Evolutionary conservation across 2,113 vertebrate species (phyloP).

Genomic region (Dicaeum eximium): DNA sequence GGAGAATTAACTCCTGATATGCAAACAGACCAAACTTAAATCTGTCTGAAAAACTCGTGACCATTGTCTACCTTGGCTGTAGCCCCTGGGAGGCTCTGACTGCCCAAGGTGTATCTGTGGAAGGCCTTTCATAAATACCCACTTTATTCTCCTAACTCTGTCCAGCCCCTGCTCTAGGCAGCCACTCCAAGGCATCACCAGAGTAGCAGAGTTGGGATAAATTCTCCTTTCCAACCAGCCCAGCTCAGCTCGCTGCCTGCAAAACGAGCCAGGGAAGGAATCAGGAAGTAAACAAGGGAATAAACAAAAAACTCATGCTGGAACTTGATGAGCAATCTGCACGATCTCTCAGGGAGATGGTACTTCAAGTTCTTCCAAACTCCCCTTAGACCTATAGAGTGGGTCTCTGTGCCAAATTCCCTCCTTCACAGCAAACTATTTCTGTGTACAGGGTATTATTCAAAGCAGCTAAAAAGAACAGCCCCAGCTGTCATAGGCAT

Average conservation of each 20-base stretch:
- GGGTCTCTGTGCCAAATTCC: conserved; percentile 31
- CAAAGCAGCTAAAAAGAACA: conserved; percentile 61
- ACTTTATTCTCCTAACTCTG: not conserved
- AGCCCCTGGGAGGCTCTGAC: not conserved
- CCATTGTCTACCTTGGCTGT: rapidly evolving
- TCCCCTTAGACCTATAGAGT: conserved; percentile 29
- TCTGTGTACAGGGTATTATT: conserved; percentile 47
- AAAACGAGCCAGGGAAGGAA: not conserved
- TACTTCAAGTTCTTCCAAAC: conserved; percentile 32
- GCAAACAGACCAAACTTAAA: not conserved
- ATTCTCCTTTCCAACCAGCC: not conserved
- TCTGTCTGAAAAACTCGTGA: not conserved
- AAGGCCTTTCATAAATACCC: not conserved
- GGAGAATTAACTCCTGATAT: not conserved
- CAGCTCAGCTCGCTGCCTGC: not conserved
- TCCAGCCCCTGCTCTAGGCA: not conserved
- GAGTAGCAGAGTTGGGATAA: not conserved
- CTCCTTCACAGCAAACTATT: conserved; percentile 59
- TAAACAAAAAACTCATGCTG: not conserved
- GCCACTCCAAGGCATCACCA: not conserved
- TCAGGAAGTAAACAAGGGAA: not conserved
- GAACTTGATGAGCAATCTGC: conserved; percentile 21
- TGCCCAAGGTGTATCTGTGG: not conserved
- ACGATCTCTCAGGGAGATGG: not conserved
- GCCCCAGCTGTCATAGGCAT: conserved; percentile 57